These are phyloP conservation scores for Microtus ochrogaster DNA, from an alignment of 2,113 vertebrate genomes.

Conservation along the genomic window DNA sequence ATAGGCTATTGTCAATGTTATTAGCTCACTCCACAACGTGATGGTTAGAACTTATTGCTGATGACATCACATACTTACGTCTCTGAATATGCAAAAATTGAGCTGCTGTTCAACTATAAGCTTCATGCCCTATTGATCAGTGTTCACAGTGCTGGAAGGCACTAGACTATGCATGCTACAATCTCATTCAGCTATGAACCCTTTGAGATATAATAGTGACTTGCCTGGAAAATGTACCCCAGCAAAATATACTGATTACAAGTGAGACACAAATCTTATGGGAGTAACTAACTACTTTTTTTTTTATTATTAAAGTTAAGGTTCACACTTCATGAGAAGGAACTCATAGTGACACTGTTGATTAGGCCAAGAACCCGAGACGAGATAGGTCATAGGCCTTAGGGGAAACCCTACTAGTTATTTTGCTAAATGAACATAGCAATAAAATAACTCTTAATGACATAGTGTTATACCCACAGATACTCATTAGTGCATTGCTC, in stretches of 20 bases:
- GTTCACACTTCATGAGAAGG: background rate
- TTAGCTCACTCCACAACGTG: background rate
- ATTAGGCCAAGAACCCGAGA: background rate
- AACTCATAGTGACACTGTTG: background rate
- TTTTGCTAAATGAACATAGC: background rate
- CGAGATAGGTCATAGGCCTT: background rate
- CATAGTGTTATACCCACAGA: background rate
- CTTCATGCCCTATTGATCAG: background rate
- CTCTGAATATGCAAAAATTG: background rate
- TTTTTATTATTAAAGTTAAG: background rate
- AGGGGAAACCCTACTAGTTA: background rate
- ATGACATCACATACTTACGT: background rate
- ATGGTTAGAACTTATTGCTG: background rate
- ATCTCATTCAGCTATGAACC: background rate
- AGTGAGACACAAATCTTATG: background rate
- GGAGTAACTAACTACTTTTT: background rate
- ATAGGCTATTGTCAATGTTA: background rate
- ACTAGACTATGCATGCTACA: background rate
- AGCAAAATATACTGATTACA: background rate
- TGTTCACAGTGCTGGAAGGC: background rate
- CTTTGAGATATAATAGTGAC: background rate
- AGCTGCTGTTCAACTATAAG: background rate
- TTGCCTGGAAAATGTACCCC: background rate
- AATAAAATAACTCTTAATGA: background rate
- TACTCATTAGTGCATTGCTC: background rate